Conservation (phyloP, 2,888 invertebrate genomes). For the Gortyna flavago region DNA sequence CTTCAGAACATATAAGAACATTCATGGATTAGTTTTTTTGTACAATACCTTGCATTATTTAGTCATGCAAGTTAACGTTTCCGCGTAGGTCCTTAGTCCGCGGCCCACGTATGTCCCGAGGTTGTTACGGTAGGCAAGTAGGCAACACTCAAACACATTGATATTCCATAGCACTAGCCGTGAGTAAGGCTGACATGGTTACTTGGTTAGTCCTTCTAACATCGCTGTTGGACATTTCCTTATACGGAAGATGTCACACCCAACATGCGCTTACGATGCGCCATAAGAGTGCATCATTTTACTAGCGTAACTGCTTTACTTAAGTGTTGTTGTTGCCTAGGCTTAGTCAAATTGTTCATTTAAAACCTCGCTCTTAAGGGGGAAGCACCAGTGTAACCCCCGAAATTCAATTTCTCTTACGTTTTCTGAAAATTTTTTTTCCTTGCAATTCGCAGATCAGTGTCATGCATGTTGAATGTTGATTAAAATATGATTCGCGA, state of each 20-base stretch:
- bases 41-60: conserved; percentile 66
- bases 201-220: conserved; percentile 69
- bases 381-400: too few species aligned
- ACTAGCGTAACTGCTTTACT: conserved; percentile 19
- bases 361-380: conserved; percentile 10
- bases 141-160: conserved; percentile 77
- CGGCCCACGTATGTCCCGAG: conserved; percentile 86
- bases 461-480: too few species aligned
- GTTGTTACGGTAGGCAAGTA: conserved; percentile 75
- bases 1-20: conserved; percentile 66
- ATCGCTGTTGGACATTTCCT: conserved; percentile 69
- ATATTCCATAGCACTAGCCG: conserved; percentile 80
- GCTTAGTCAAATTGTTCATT: conserved; percentile 17
- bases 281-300: conserved; percentile 34
- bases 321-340: not conserved
- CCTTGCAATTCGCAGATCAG: too few species aligned
- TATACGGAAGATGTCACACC: conserved; percentile 64
- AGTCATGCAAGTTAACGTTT: conserved; percentile 77
- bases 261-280: conserved; percentile 34
- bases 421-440: too few species aligned
- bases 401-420: too few species aligned
- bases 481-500: too few species aligned
- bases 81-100: conserved; percentile 86
- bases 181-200: conserved; percentile 72
- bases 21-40: conserved; percentile 67